Conservation (phyloP, 2,113 vertebrate species). For the Pteronura brasiliensis region DNA sequence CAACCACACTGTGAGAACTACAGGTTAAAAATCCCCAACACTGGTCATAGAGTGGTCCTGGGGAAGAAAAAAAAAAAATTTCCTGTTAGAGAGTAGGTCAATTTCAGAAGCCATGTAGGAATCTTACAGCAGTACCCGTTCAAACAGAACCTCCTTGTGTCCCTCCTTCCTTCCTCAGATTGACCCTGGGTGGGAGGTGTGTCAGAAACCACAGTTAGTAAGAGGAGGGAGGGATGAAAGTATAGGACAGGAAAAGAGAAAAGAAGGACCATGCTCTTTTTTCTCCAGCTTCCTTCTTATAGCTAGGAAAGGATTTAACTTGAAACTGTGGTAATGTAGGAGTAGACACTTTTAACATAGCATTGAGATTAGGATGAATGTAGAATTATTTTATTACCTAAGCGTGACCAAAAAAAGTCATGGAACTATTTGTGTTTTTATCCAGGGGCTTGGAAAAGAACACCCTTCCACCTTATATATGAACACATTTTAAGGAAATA, state of each 20-base stretch:
- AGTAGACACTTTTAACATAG: not conserved
- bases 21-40: not conserved
- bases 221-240: not conserved
- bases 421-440: not conserved
- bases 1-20: not conserved
- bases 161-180: not conserved
- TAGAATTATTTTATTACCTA: not conserved
- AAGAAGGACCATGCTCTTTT: not conserved
- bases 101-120: not conserved
- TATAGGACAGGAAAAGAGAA: not conserved
- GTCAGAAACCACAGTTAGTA: not conserved
- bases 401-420: not conserved
- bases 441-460: not conserved
- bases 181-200: not conserved
- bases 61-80: not conserved
- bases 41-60: not conserved
- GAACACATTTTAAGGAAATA: not conserved
- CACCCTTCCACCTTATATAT: not conserved
- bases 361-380: not conserved
- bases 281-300: not conserved
- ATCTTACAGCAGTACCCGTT: not conserved
- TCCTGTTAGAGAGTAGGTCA: not conserved
- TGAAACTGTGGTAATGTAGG: not conserved
- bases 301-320: not conserved
- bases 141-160: not conserved